Base-by-base conservation (phyloP, 2,888 invertebrate genomes). In the Hirtodrosophila duncani region DNA sequence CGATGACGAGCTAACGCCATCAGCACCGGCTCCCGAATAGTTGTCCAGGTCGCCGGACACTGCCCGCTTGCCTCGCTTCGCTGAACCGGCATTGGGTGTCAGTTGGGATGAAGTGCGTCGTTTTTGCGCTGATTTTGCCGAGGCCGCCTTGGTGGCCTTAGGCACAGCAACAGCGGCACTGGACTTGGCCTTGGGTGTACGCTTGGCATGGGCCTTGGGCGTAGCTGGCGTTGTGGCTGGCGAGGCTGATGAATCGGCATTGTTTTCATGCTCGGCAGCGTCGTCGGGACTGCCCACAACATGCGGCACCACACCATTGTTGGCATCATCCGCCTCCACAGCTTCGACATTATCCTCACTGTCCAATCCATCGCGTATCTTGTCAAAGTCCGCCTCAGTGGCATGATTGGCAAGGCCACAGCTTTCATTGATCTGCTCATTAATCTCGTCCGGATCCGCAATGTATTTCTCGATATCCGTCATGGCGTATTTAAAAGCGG, bases 381-480 rank as follows among this genome's bases (percentile, higher is more conserved):
- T 91, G 80, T 93, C 92, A 74, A 93, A 93, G 44, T 92, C 90
- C 16, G 91, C 90, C 62, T 93, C 93, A 0, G 91, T 88, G 66
- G 91, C 89, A 59, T 83, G 81, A 60, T 84, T 84, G 8, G 72
- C 67, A 26, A 77, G 70, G 17, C 81, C 70, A 26, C 75, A 77
- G 29, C 69, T 77, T 33, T 83, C 81, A 48, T 78, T 83, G 1
- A 86, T 72, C 62, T 83, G 78, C 1, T 65, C 71, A 74, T 85
- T 83, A 13, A 86, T 78, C 29, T 81, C 82, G 6, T 90, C 90
- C 44, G 92, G 92, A 80, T 92, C 89, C n/a, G 88, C 88, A 57
- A 94, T 92, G 77, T 91, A 94, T 39, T 93, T 91, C 78, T 95
- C 94, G 58, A 96, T 95, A 75, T 93, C 92, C 45, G 88, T 89